These are phyloP conservation scores for Elysia chlorotica DNA, from an alignment of 1,140 invertebrate species.

Conservation along the genomic window DNA sequence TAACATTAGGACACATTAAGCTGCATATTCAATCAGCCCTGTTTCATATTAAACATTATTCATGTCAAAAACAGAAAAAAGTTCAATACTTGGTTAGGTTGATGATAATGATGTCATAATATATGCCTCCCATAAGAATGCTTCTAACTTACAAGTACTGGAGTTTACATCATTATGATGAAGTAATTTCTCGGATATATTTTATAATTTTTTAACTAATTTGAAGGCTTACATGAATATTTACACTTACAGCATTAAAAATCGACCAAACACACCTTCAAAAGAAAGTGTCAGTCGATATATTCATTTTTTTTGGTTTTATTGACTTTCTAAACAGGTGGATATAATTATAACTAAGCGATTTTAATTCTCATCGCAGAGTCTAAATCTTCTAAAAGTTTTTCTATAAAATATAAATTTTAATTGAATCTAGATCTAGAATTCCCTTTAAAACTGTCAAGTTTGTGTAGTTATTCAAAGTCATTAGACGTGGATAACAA, in stretches of 20 bases:
- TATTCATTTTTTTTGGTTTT: background rate
- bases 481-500: no score
- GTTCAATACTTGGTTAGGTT: background rate
- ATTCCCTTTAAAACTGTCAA: no score
- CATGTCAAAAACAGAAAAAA: no score
- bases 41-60: background rate
- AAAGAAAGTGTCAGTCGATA: background rate
- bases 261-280: background rate
- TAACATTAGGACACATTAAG: background rate
- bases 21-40: background rate
- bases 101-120: background rate
- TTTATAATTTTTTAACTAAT: no score
- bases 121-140: background rate
- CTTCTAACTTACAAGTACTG: background rate
- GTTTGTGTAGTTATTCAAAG: no score
- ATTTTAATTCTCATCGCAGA: background rate
- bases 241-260: background rate
- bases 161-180: background rate
- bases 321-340: background rate
- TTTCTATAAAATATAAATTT: no score
- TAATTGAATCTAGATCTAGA: no score
- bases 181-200: background rate
- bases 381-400: no score
- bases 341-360: background rate
- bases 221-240: no score